Evolutionary conservation across 2,888 invertebrate genomes (phyloP).

Genomic region (Scaptomyza tumidula): DNA sequence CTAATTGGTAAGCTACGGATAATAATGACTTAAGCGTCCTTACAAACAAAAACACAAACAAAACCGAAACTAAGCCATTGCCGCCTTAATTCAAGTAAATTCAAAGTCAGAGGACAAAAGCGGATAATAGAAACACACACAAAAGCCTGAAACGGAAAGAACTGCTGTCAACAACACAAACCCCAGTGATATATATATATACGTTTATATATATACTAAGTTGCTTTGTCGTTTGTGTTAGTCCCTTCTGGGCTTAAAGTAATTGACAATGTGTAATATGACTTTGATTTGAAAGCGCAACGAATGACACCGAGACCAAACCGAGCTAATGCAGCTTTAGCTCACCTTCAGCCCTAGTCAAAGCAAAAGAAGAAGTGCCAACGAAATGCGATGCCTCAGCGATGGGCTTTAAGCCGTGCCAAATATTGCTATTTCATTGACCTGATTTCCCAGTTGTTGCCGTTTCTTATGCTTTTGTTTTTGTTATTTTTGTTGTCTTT

Average conservation of each 20-base stretch:
- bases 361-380: conserved; percentile 35
- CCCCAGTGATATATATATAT: not conserved
- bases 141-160: conserved; percentile 14
- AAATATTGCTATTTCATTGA: conserved; percentile 82
- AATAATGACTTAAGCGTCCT: not conserved
- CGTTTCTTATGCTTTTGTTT: conserved; percentile 26
- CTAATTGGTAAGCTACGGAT: not conserved
- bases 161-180: conserved; percentile 37
- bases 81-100: conserved; percentile 57
- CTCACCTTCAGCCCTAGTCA: conserved; percentile 50
- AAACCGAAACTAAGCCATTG: conserved; percentile 49
- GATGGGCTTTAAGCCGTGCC: conserved; percentile 68
- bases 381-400: conserved; percentile 61
- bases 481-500: conserved; percentile 20
- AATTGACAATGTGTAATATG: conserved; percentile 25
- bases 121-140: conserved; percentile 25
- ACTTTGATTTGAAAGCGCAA: conserved; percentile 45
- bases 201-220: conserved; percentile 1
- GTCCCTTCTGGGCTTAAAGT: conserved; percentile 3
- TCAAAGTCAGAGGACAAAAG: conserved; percentile 64
- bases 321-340: conserved; percentile 15
- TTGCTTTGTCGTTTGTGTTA: conserved; percentile 6
- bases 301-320: conserved; percentile 11
- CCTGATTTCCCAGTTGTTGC: conserved; percentile 70
- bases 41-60: not conserved